Conservation (phyloP, 2,113 vertebrate species). For the Aplodontia rufa region DNA sequence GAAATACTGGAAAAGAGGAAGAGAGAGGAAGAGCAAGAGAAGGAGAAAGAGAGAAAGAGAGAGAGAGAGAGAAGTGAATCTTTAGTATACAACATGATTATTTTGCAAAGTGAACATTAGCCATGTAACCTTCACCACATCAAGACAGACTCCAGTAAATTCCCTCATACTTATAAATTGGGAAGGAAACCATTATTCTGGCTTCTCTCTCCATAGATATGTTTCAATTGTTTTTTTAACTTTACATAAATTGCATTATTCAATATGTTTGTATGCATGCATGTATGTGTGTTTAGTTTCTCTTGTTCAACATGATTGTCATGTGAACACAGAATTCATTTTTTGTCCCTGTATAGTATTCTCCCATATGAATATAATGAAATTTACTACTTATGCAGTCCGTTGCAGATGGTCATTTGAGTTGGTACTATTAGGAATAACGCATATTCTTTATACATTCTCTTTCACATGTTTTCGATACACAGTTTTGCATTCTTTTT, state of each 20-base stretch:
- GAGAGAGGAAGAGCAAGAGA: too few species aligned
- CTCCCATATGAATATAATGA: too few species aligned
- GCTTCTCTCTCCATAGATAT: not conserved
- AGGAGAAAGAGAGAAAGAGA: too few species aligned
- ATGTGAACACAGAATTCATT: not conserved
- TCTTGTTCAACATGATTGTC: not conserved
- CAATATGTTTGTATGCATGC: not conserved
- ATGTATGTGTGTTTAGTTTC: not conserved
- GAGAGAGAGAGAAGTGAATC: not conserved
- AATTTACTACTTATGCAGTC: too few species aligned
- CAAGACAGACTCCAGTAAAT: not conserved
- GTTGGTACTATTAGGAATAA: not conserved
- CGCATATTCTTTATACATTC: not conserved
- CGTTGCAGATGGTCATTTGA: not conserved
- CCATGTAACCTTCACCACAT: not conserved
- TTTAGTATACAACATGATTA: not conserved
- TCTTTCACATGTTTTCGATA: not conserved
- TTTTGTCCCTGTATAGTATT: not conserved
- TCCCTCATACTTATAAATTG: too few species aligned
- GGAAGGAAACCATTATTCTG: not conserved
- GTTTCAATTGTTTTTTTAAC: not conserved
- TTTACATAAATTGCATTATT: not conserved
- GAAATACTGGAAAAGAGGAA: not conserved
- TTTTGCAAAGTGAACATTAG: not conserved
- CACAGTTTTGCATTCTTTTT: not conserved